Base-by-base conservation (phyloP, 2,888 invertebrate genomes). In the Rosalia funebris region DNA sequence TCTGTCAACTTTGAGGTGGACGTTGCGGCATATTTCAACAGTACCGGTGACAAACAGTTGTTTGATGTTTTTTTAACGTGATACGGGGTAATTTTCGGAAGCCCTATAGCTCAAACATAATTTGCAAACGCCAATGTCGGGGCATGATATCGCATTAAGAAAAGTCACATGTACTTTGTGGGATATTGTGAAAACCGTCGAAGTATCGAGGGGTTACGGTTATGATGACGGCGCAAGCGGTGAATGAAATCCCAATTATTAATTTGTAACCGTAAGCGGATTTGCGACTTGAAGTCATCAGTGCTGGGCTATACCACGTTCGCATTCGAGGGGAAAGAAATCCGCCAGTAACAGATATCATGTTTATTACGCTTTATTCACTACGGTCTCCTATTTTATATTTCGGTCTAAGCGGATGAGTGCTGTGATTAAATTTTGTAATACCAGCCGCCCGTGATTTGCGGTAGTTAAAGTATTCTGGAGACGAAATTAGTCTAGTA, bases 181-280 rank as follows among this genome's bases (percentile, higher is more conserved):
- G 25, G 20, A 50, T 50, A 39, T 39, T 41, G 39, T 50, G 50
- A 50, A 50, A 50, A 50, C 39, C 37, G 39, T 50, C 39, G 20
- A 39, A 25, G 39, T 50, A 50, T 50, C 39, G 50, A 50, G 50
- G 50, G 50, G 58, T 57, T 62, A 57, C 63, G 60, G 68, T 69
- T 68, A 64, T 65, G 69, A 72, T 71, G 69, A 71, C 71, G 69
- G 60, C 54, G 66, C 65, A 61, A 65, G 47, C 60, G 63, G 63
- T 50, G 63, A 64, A 65, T 60, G 66, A 66, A 66, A 68, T 71
- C 69, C 71, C 73, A 73, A 71, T 73, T 73, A 73, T 73, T 73
- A 73, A 73, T 73, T 73, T 73, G 73, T 71, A 68, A 65, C 65
- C 53, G 69, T 73, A 71, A 73, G 71, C 73, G 68, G 73, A 73